Conservation (phyloP, 2,797 vertebrate species). For the Muscicapa striata region DNA sequence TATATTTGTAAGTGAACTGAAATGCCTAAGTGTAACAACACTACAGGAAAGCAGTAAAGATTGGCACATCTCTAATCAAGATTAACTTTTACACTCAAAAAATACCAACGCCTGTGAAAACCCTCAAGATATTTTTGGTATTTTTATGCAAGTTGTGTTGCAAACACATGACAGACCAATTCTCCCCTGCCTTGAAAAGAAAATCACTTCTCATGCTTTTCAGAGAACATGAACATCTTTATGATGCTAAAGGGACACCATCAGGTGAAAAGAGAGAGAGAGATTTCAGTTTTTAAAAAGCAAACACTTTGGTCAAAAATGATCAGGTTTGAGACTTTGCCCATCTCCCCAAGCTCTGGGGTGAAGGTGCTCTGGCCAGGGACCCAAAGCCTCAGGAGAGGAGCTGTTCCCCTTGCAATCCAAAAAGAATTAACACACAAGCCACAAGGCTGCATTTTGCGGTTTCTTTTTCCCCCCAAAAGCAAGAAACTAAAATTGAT, state of each 20-base stretch:
- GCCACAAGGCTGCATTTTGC: background rate
- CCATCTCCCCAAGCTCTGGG: background rate
- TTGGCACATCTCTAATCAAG: conserved; percentile 83
- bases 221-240: conserved; percentile 65
- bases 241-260: conserved; percentile 64
- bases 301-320: background rate
- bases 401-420: background rate
- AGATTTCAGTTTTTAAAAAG: background rate
- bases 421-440: background rate
- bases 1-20: conserved; percentile 78
- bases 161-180: conserved; percentile 72
- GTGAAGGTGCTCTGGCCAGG: background rate
- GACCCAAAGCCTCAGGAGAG: background rate
- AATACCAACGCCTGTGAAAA: conserved; percentile 69
- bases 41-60: conserved; percentile 81
- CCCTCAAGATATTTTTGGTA: conserved; percentile 68
- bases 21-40: conserved; percentile 81
- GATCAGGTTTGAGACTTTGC: background rate
- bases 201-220: conserved; percentile 52
- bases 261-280: conserved; percentile 55
- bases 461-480: rapidly evolving
- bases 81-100: conserved; percentile 80
- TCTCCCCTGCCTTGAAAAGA: conserved; percentile 59
- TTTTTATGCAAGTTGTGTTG: conserved; percentile 73
- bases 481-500: background rate